These are phyloP conservation scores for Perodicticus potto DNA, from an alignment of 2,797 vertebrate species.

Conservation along the genomic window DNA sequence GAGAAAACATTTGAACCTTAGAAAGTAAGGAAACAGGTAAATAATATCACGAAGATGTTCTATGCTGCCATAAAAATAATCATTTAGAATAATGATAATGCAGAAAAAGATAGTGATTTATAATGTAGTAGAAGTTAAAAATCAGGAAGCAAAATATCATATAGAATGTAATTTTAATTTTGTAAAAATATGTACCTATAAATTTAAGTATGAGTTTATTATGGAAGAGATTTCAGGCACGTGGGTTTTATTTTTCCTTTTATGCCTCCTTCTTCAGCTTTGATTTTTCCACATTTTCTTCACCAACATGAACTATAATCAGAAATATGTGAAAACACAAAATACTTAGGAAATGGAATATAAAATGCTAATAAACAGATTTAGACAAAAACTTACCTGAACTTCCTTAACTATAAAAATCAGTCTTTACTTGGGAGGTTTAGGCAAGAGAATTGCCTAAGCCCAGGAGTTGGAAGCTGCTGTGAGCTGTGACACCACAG, in stretches of 20 bases:
- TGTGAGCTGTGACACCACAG: too few species aligned
- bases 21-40: background rate
- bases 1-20: conserved; percentile 15
- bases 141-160: background rate
- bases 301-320: background rate
- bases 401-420: background rate
- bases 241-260: background rate
- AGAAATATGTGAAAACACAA: background rate
- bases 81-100: background rate
- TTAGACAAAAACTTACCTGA: background rate
- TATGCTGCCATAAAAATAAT: background rate
- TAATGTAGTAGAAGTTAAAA: background rate
- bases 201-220: background rate
- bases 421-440: too few species aligned
- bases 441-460: too few species aligned
- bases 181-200: background rate
- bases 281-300: background rate
- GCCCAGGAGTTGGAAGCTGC: too few species aligned
- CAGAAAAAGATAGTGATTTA: background rate
- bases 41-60: background rate
- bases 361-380: background rate
- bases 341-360: background rate
- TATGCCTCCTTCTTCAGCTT: background rate
- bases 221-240: background rate
- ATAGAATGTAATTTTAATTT: background rate